Evolutionary conservation across 1,140 invertebrate species (phyloP).

Genomic region (Zaprionus nigranus): DNA sequence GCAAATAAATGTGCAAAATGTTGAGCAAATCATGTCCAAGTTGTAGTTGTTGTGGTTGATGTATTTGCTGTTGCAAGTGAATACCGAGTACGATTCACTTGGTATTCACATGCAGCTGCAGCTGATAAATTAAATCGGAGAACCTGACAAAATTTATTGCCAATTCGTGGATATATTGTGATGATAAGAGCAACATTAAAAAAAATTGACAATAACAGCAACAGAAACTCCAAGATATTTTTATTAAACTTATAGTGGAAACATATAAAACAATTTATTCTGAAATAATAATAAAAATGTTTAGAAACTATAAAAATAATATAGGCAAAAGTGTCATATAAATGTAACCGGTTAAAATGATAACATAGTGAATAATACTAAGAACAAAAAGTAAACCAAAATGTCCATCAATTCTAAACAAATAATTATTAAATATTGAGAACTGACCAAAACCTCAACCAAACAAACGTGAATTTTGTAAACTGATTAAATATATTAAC

Average conservation of each 20-base stretch:
- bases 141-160: constrained; percentile 40
- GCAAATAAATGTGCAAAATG: constrained; percentile 10
- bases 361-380: too few species aligned
- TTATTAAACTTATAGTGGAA: not conserved
- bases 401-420: too few species aligned
- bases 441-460: too few species aligned
- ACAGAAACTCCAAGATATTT: not conserved
- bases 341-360: too few species aligned
- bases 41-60: not conserved
- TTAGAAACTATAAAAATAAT: too few species aligned
- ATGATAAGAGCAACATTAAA: constrained; percentile 17
- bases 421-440: too few species aligned
- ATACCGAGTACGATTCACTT: not conserved
- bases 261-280: not conserved
- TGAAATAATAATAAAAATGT: too few species aligned
- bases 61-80: not conserved
- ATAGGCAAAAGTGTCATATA: too few species aligned
- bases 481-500: too few species aligned
- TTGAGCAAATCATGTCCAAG: constrained; percentile 3
- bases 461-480: too few species aligned
- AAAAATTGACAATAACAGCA: not conserved
- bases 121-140: constrained; percentile 54
- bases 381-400: too few species aligned
- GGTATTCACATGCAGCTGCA: constrained; percentile 54
- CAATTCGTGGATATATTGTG: constrained; percentile 8